Evolutionary conservation across 2,888 invertebrate genomes (phyloP), one percentile per base, ranked within the genome.

Genomic region (Stenodema calcarata): DNA sequence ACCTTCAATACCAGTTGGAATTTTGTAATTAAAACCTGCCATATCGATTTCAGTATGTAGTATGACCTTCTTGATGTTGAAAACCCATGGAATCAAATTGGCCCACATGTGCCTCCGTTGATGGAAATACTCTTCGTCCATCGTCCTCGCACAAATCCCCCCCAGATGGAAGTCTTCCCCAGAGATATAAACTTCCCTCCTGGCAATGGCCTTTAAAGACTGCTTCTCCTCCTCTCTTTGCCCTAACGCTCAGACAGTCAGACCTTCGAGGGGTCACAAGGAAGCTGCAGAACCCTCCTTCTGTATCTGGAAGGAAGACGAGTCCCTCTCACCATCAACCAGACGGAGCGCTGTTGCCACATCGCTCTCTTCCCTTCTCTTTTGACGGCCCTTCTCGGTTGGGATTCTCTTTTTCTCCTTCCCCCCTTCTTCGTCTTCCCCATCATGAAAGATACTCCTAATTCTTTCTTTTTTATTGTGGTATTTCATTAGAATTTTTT

Each of bases 281-380:
- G 73, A 73, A 73, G 73, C 73, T 73, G 73, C 73, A 73, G 30
- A 35, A 73, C 73, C 73, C 73, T 73, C 73, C 35, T 73, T 73
- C 73, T 73, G 73, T 73, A 73, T 73, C 35, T 73, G 35, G 73
- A 73, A 28, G 73, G 28, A 73, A 35, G 35, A 73, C 73, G 30
- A 14, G 54, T 35, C 35, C 35, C 54, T 18, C 54, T 18, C n/a
- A 54, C 54, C 54, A 18, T 18, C 18, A 16, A 54, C 54, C 54
- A 54, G 54, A 54, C 54, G 16, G n/a, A 54, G 73, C 73, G 41
- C 35, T 41, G 73, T 73, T 73, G 73, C 73, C 73, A 73, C 73
- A 35, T 73, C 73, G 30, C n/a, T 16, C 54, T 18, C 73, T 35
- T 73, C 73, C 73, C 73, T 73, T 73, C 73, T 41, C 73, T 73